Percentiles rank a stretch among this genome's conserved stretches.
phyloP scores from a whole-genome alignment of 2,797 vertebrate genomes.

The Arctocebus calabarensis region DNA sequence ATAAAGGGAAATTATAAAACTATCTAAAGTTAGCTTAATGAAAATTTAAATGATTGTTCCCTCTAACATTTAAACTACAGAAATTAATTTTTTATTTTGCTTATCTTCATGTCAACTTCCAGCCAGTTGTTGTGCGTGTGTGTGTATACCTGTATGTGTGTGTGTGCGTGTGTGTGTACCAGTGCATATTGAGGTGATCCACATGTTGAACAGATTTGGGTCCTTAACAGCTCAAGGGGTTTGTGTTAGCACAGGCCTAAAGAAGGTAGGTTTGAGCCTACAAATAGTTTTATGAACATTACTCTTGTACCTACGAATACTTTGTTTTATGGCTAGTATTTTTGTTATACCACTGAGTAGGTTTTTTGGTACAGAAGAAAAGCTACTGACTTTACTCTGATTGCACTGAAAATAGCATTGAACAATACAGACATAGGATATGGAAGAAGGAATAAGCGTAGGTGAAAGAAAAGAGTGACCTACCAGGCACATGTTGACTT shows the following conservation, averaged over 20 bases:
- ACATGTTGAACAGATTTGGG: not conserved
- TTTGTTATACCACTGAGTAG: not conserved
- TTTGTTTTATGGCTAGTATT: not conserved
- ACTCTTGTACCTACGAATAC: not conserved
- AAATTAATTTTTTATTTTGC: not conserved
- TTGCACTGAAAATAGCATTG: not conserved
- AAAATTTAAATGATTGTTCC: not conserved
- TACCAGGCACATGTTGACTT: not conserved
- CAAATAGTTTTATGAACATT: not conserved
- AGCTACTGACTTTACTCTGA: not conserved
- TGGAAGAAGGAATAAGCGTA: not conserved
- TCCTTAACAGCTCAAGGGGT: not conserved
- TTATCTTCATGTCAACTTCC: not conserved
- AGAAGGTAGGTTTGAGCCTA: not conserved
- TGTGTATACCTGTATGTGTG: not conserved
- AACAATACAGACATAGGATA: not conserved
- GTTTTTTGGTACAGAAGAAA: not conserved
- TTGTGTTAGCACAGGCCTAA: not conserved
- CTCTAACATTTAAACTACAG: constrained; percentile 4
- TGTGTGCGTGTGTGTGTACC: not conserved
- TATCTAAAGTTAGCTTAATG: not conserved
- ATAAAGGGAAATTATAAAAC: not conserved
- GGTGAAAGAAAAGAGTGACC: not conserved
- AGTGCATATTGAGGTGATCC: not conserved
- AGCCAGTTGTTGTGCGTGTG: not conserved